phyloP scores from a whole-genome alignment of 2,113 vertebrate species.

The Mirounga angustirostris region DNA sequence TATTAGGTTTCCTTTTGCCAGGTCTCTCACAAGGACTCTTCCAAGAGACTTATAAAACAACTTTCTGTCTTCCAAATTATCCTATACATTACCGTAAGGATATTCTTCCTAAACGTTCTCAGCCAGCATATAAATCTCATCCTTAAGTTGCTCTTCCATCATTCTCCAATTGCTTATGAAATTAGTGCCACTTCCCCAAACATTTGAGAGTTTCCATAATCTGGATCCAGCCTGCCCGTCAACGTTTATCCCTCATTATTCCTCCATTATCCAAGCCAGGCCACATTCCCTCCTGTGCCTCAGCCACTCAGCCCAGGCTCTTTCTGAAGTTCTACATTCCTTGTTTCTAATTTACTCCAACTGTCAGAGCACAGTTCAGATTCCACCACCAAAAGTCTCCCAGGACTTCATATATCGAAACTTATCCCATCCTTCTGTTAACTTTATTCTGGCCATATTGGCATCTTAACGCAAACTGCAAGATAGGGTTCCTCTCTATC shows the following conservation, averaged over 20 bases:
- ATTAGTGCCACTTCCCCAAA: neutral
- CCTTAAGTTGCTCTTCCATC: neutral
- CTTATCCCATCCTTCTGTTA: neutral
- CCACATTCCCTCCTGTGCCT: neutral
- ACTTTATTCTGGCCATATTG: neutral
- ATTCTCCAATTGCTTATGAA: neutral
- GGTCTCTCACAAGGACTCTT: neutral
- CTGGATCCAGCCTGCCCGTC: neutral
- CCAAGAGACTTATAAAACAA: neutral
- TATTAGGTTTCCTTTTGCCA: neutral
- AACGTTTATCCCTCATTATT: neutral
- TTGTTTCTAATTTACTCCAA: neutral
- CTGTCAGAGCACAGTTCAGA: neutral
- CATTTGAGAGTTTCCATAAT: neutral
- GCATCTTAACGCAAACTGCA: neutral
- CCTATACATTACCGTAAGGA: neutral
- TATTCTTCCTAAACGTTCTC: neutral
- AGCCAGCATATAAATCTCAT: neutral
- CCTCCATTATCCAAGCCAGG: neutral
- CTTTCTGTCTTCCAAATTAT: neutral
- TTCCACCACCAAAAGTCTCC: neutral
- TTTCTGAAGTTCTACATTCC: neutral
- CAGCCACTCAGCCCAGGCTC: neutral
- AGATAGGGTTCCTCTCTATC: neutral
- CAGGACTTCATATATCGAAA: neutral